Evolutionary conservation across 2,113 vertebrate genomes (phyloP).

Genomic region (Dipodomys ordii): DNA sequence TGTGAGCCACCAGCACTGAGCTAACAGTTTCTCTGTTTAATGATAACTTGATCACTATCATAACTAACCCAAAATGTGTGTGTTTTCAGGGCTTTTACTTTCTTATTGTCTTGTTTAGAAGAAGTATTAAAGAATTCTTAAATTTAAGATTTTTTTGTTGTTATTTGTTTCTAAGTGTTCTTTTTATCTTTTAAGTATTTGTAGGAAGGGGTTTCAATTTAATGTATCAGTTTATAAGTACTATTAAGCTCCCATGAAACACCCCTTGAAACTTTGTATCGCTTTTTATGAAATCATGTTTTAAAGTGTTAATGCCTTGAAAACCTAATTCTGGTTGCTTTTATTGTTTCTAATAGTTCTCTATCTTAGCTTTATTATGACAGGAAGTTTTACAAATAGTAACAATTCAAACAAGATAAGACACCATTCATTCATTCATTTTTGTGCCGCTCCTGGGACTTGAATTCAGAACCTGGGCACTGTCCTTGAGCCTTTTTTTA

Average conservation of each 20-base stretch:
- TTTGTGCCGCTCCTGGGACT: neutral
- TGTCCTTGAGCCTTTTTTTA: too few relatives aligned
- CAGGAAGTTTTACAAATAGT: conserved; percentile 78
- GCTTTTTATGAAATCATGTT: conserved; percentile 22
- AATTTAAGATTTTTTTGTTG: neutral
- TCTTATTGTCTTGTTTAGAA: neutral
- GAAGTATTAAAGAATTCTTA: neutral
- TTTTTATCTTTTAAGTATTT: too few relatives aligned
- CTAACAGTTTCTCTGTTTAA: conserved; percentile 20
- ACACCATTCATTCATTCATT: neutral
- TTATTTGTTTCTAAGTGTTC: neutral
- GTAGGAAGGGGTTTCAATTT: too few relatives aligned
- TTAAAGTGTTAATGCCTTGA: conserved; percentile 77
- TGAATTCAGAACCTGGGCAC: too few relatives aligned
- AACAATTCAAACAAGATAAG: conserved; percentile 76
- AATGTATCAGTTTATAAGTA: too few relatives aligned
- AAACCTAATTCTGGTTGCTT: conserved; percentile 66
- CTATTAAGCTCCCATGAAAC: conserved; percentile 73
- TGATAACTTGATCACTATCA: conserved; percentile 5
- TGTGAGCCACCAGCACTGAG: neutral
- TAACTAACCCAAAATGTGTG: conserved; percentile 59
- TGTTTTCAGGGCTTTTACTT: neutral
- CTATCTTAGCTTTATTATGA: conserved; percentile 75
- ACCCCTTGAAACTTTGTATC: conserved; percentile 81
- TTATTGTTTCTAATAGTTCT: conserved; percentile 49